Conservation (phyloP, 2,797 vertebrate genomes). For the Orestias chungarensis region DNA sequence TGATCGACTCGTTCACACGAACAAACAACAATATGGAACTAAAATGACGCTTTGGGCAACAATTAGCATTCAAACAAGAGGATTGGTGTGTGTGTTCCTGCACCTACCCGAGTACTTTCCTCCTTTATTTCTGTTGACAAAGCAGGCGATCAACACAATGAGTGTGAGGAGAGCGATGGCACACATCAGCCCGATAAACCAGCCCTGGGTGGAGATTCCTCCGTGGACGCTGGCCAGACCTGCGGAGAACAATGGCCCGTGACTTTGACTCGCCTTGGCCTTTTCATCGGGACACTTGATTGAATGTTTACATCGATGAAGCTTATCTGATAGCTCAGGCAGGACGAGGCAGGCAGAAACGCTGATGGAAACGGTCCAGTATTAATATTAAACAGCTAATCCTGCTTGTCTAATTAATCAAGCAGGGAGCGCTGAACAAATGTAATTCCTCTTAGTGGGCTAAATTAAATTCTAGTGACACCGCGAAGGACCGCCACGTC, state of each 20-base stretch:
- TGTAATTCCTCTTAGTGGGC: constrained; percentile 68
- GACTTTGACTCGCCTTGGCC: constrained; percentile 75
- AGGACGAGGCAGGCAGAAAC: constrained; percentile 29
- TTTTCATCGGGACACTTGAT: constrained; percentile 70
- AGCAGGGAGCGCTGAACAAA: constrained; percentile 69
- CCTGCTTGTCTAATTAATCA: constrained; percentile 82
- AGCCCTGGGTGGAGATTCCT: constrained; percentile 93
- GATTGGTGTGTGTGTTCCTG: constrained; percentile 20
- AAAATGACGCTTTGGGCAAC: constrained; percentile 50
- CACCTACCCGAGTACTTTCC: constrained; percentile 96
- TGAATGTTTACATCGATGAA: constrained; percentile 74
- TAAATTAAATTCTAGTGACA: constrained; percentile 65
- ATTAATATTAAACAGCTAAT: constrained; percentile 83
- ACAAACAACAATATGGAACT: constrained; percentile 52
- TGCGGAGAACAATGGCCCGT: constrained; percentile 72
- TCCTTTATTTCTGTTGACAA: constrained; percentile 96
- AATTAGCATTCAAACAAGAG: constrained; percentile 55
- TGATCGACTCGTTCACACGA: constrained; percentile 50
- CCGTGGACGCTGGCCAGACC: constrained; percentile 89
- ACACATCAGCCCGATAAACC: constrained; percentile 98
- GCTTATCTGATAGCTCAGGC: constrained; percentile 59
- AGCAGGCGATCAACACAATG: constrained; percentile 90
- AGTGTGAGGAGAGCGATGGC: constrained; percentile 93
- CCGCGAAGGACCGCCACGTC: constrained; percentile 31
- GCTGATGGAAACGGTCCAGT: constrained; percentile 63